phyloP scores from a whole-genome alignment of 2,888 invertebrate genomes.

The Steinernema scapterisci region DNA sequence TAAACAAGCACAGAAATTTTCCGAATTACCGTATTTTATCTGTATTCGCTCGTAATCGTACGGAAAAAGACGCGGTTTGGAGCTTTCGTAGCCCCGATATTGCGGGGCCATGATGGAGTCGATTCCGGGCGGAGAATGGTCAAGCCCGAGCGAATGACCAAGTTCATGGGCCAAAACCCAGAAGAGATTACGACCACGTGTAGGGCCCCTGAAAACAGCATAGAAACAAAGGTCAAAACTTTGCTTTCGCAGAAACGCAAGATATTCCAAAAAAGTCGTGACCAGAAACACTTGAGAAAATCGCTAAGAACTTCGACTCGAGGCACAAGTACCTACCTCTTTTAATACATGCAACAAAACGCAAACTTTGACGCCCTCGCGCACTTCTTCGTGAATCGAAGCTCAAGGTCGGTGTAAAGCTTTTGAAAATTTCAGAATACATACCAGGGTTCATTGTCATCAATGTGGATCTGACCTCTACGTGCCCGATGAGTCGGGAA shows the following conservation, averaged over 20 bases:
- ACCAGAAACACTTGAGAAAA: neutral
- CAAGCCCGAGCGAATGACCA: constrained; percentile 88
- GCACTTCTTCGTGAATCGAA: neutral
- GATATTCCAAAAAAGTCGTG: neutral
- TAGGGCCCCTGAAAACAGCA: constrained; percentile 42
- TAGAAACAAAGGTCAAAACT: neutral
- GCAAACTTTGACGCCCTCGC: neutral
- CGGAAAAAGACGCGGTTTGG: neutral
- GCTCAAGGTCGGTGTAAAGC: constrained; percentile 12
- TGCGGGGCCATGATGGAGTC: constrained; percentile 19
- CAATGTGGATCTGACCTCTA: constrained; percentile 80
- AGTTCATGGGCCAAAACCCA: constrained; percentile 87
- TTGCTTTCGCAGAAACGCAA: neutral
- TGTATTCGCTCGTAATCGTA: constrained; percentile 14
- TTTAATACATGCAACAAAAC: neutral
- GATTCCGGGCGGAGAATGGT: constrained; percentile 11
- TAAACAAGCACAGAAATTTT: neutral
- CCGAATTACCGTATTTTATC: constrained; percentile 5
- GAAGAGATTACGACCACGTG: constrained; percentile 68
- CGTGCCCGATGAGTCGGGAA: constrained; percentile 71
- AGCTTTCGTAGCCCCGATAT: constrained; percentile 7
- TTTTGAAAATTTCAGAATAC: neutral
- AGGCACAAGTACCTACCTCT: neutral
- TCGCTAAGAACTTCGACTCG: neutral
- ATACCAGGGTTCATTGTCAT: constrained; percentile 86